Conservation (phyloP, 2,113 vertebrate genomes). For the Alethe diademata region DNA sequence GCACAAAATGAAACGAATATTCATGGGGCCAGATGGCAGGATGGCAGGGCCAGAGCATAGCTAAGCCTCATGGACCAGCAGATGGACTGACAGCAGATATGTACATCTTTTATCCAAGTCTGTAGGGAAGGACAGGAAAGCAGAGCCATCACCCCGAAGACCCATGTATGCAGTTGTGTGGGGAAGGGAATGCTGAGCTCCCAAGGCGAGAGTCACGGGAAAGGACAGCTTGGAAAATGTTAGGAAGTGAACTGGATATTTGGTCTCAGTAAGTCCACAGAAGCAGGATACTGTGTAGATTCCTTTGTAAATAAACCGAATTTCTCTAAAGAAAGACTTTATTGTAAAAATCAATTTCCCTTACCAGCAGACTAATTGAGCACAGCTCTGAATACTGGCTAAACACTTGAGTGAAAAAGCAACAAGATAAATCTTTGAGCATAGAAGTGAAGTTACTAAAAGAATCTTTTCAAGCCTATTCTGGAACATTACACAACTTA, state of each 20-base stretch:
- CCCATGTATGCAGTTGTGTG: background rate
- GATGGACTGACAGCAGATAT: background rate
- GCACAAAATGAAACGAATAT: background rate
- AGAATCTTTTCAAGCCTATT: background rate
- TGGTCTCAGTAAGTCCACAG: background rate
- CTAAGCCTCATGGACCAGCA: background rate
- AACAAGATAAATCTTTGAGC: background rate
- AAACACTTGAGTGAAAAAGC: background rate
- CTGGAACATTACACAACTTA: background rate
- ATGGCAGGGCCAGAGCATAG: background rate
- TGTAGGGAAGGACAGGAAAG: background rate
- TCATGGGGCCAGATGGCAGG: background rate
- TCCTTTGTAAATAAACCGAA: constrained; percentile 14
- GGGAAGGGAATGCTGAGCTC: background rate
- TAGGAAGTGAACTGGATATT: background rate
- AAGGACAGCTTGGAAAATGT: background rate
- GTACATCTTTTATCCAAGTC: background rate
- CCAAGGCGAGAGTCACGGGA: background rate
- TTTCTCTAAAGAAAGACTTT: background rate
- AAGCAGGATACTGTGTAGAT: background rate
- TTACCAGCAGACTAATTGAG: background rate
- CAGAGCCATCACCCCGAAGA: background rate
- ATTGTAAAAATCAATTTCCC: constrained; percentile 6
- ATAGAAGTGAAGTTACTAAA: background rate
- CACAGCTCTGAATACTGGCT: background rate